Evolutionary conservation across 1,140 invertebrate genomes (phyloP).

Genomic region (Thaumatotibia leucotreta): DNA sequence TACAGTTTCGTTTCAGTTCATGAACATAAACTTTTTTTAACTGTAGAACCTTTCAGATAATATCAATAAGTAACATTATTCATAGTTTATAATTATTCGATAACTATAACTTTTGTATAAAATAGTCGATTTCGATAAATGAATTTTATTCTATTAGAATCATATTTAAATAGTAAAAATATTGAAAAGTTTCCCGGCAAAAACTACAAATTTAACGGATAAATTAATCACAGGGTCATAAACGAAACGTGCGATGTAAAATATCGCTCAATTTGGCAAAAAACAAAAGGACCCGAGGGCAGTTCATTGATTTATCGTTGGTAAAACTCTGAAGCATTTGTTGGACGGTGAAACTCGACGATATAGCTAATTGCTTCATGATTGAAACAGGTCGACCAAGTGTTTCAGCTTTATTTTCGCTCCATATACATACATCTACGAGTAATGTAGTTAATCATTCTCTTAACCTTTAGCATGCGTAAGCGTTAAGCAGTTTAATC

Average conservation of each 20-base stretch:
- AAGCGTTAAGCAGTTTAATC: too few relatives aligned
- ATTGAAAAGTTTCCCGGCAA: neutral
- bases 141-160: neutral
- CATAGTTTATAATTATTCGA: too few relatives aligned
- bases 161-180: neutral
- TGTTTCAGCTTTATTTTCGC: neutral
- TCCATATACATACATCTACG: neutral
- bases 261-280: constrained; percentile 27
- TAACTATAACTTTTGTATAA: too few relatives aligned
- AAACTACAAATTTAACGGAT: constrained; percentile 33
- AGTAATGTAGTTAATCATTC: neutral
- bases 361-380: constrained; percentile 23
- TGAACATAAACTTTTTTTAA: too few relatives aligned
- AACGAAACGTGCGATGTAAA: constrained; percentile 49
- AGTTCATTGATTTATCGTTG: constrained; percentile 46
- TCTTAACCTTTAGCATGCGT: neutral
- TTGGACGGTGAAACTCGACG: constrained; percentile 26
- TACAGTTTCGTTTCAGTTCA: too few relatives aligned
- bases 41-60: too few relatives aligned
- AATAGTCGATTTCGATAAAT: neutral
- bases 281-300: constrained; percentile 31
- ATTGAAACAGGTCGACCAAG: neutral
- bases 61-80: too few relatives aligned
- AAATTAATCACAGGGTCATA: constrained; percentile 56
- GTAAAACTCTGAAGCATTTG: constrained; percentile 42